A percentile compares a stretch with the other conserved stretches of the same genome.
These are phyloP conservation scores for Aspidiotus rigidus DNA, from an alignment of 2,888 invertebrate species.

Conservation along the genomic window DNA sequence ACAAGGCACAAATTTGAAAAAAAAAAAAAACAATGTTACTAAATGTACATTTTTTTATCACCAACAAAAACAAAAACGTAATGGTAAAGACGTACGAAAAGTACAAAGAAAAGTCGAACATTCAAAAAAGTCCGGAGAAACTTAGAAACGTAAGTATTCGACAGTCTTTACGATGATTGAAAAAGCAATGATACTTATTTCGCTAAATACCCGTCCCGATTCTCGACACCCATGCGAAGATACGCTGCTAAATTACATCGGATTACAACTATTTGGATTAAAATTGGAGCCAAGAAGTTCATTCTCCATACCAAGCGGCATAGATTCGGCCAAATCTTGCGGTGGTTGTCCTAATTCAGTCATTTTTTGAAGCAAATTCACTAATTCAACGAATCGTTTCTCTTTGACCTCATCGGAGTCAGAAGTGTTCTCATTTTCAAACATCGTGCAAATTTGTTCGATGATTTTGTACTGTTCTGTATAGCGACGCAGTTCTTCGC, in stretches of 20 bases:
- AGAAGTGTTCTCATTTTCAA: conserved; percentile 19
- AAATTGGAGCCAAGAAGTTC: conserved; percentile 8
- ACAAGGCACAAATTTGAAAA: no score
- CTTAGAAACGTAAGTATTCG: no score
- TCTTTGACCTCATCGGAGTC: conserved; percentile 34
- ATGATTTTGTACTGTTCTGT: conserved; percentile 26
- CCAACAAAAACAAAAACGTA: no score
- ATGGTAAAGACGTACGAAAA: no score
- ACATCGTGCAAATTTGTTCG: conserved; percentile 19
- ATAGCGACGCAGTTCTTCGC: conserved; percentile 29
- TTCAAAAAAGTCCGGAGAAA: no score
- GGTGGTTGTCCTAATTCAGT: conserved; percentile 36
- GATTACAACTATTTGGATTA: conserved; percentile 22
- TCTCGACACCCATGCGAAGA: no score
- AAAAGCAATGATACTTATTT: no score
- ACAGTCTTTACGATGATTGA: no score
- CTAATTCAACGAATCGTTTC: conserved; percentile 32
- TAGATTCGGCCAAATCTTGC: conserved; percentile 27
- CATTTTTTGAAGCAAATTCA: conserved; percentile 35
- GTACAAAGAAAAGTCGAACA: no score
- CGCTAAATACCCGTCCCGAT: no score
- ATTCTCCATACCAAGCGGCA: conserved; percentile 10
- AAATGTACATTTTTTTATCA: no score
- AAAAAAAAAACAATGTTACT: no score
- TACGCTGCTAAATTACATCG: conserved; percentile 10